Evolutionary conservation across 2,797 vertebrate species (phyloP), one percentile per base, ranked within the genome.

Genomic region (Sparidentex hasta): DNA sequence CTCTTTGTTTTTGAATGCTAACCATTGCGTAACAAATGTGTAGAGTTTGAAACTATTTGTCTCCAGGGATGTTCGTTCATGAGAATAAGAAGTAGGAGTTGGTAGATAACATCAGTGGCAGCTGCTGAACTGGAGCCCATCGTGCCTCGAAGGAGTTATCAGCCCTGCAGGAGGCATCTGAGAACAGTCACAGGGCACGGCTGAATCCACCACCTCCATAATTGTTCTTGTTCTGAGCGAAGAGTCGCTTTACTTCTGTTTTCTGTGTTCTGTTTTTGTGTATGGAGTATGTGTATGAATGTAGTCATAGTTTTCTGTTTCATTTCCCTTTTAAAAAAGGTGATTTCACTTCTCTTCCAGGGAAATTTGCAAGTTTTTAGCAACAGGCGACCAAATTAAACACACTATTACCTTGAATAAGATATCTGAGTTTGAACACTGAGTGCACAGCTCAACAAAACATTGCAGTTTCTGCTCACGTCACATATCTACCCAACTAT

Each of bases 301-400:
- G 17, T 20, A 11, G 14, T 65, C 76, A 56, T 4, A 62, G 27
- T 4, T 29, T 14, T n/a, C 13, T 2, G 41, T 74, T 87, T 72
- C 61, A 58, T 13, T 83, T 80, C 80, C 80, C 59, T 68, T n/a
- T 20, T n/a, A n/a, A 2, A 64, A 52, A 25, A 12, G 2, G 11
- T 54, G 44, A 70, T 70, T 75, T 65, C 65, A 62, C 70, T 87
- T 83, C 76, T 55, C 69, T 55, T 46, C 20, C 3, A 13, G 12
- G 0, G 0, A 67, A 66, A 33, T 47, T 27, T 47, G 29, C 6
- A 33, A 7, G 29, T 25, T 7, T 33, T 7, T 33, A 33, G 29
- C 29, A 33, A 33, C 29, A 33, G 29, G 29, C 29, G 29, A 33
- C 29, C 29, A 7, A 33, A 33, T 33, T 5, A 33, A 33, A 33